These are phyloP conservation scores for Galerucella calmariensis DNA, from an alignment of 2,888 invertebrate species.

Conservation along the genomic window DNA sequence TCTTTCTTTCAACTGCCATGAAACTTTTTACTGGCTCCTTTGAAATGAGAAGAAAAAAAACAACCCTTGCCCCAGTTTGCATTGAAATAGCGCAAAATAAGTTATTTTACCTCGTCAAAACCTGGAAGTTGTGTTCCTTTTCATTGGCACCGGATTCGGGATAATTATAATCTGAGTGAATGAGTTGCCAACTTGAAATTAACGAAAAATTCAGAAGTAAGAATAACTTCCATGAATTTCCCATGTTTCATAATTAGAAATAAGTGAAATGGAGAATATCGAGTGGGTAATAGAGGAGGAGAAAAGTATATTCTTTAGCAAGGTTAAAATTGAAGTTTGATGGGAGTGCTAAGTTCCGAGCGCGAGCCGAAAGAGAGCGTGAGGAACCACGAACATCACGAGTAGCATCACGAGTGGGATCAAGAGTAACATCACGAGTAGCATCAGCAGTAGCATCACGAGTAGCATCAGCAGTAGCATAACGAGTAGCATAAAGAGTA, in stretches of 20 bases:
- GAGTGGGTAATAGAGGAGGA: no score
- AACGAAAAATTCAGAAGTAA: neutral
- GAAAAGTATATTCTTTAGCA: no score
- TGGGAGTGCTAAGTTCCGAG: no score
- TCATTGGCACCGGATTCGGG: neutral
- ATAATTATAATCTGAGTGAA: neutral
- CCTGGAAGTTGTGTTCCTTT: neutral
- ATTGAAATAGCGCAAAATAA: conserved; percentile 3
- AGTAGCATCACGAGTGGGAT: no score
- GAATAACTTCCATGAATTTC: neutral
- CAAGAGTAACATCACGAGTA: no score
- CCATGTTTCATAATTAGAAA: neutral
- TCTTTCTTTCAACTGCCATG: neutral
- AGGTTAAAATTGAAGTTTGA: no score
- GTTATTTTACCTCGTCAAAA: neutral
- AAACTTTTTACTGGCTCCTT: neutral
- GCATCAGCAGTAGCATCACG: no score
- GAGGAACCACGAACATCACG: no score
- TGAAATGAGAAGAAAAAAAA: neutral
- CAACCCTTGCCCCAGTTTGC: neutral
- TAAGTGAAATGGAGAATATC: no score
- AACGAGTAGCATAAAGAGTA: no score
- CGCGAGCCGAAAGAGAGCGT: no score
- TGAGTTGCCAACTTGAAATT: neutral
- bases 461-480: no score